Evolutionary conservation across 2,888 invertebrate species (phyloP).

Genomic region (Drymonia ruficornis): DNA sequence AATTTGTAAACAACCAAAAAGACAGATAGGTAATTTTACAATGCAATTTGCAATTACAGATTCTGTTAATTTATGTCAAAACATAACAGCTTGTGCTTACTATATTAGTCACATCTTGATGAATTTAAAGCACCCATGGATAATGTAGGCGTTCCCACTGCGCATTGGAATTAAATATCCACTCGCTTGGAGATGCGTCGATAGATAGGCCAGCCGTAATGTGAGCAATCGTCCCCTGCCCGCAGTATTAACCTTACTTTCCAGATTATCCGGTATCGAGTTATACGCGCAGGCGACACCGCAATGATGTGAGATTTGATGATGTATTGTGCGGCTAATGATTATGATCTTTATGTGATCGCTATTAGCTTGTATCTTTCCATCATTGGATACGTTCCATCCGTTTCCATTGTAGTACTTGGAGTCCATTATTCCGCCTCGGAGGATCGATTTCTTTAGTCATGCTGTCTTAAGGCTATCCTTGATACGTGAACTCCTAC

Average conservation of each 20-base stretch:
- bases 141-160: conserved; percentile 38
- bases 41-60: conserved; percentile 15
- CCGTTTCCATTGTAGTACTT: conserved; percentile 19
- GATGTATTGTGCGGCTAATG: conserved; percentile 9
- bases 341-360: conserved; percentile 19
- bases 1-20: too few species aligned
- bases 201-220: conserved; percentile 27
- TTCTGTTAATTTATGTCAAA: background rate
- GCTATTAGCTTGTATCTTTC: conserved; percentile 23
- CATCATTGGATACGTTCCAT: conserved; percentile 21
- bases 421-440: conserved; percentile 5
- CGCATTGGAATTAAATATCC: conserved; percentile 38
- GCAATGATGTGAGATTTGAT: conserved; percentile 19
- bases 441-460: conserved; percentile 14
- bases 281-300: conserved; percentile 19
- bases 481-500: conserved; percentile 16
- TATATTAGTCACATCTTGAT: conserved; percentile 28
- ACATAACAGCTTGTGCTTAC: conserved; percentile 19
- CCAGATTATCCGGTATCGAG: conserved; percentile 26
- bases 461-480: conserved; percentile 10
- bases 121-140: conserved; percentile 37
- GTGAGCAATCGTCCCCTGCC: conserved; percentile 22
- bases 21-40: too few species aligned
- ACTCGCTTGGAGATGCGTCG: conserved; percentile 27
- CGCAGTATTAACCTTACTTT: conserved; percentile 16